A percentile compares a stretch with the other conserved stretches of the same genome.
Conservation (phyloP, 2,797 vertebrate genomes). For the Stomatorhinus walkeri region DNA sequence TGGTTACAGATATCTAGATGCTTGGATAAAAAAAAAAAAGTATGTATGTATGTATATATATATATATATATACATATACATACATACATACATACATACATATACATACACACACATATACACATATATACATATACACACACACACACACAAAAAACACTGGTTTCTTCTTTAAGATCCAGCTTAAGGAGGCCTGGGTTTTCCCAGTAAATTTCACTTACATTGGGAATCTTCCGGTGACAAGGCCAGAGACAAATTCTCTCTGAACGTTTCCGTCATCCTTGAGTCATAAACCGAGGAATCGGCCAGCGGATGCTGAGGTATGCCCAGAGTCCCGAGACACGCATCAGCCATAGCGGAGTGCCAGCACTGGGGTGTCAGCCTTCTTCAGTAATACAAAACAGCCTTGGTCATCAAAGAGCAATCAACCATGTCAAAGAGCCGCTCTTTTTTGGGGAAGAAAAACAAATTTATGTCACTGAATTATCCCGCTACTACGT, state of each 20-base stretch:
- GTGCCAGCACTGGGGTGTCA: slow-evolving; percentile 34
- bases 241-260: slow-evolving; percentile 61
- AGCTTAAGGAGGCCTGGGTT: background rate
- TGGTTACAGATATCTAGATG: background rate
- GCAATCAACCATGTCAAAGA: background rate
- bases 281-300: slow-evolving; percentile 82
- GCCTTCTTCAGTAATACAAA: background rate
- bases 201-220: slow-evolving; percentile 41
- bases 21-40: too few species aligned
- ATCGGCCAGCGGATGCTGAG: slow-evolving; percentile 76
- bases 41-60: too few species aligned
- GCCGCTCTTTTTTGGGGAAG: background rate
- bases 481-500: background rate
- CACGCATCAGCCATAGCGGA: slow-evolving; percentile 79
- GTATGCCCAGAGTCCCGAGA: slow-evolving; percentile 58
- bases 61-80: too few species aligned
- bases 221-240: slow-evolving; percentile 67
- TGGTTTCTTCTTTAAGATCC: background rate
- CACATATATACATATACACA: too few species aligned
- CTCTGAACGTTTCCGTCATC: slow-evolving; percentile 75
- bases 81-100: too few species aligned
- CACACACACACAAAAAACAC: too few species aligned
- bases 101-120: too few species aligned
- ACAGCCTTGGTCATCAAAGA: background rate
- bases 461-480: background rate